A percentile compares a stretch with the other conserved stretches of the same genome.
Evolutionary conservation across 1,140 invertebrate species (phyloP).

Genomic region (Brachionus koreanus): DNA sequence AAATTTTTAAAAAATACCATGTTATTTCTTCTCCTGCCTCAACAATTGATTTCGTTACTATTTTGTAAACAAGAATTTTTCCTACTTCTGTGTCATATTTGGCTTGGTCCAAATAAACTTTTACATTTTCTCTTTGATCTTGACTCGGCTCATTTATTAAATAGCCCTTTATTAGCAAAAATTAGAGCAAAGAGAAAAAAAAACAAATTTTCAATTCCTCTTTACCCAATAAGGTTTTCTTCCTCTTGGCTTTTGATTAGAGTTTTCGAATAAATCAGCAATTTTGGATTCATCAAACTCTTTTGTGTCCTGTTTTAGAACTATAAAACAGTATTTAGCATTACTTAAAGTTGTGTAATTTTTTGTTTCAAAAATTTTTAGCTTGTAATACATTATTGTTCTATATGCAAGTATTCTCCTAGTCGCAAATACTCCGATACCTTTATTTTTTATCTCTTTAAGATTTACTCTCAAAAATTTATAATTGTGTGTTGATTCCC

Average conservation of each 20-base stretch:
- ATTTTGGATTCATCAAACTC: not conserved
- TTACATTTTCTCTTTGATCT: not conserved
- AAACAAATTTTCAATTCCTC: too few species aligned
- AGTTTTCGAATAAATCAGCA: not conserved
- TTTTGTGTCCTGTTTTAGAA: not conserved
- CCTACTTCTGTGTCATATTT: not conserved
- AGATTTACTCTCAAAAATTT: not conserved
- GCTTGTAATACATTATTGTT: conserved; percentile 2
- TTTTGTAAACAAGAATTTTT: not conserved
- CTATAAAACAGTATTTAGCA: not conserved
- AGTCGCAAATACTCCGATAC: not conserved
- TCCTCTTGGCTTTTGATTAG: not conserved
- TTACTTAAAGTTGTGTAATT: not conserved
- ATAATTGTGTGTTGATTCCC: not conserved
- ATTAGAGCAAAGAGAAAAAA: too few species aligned
- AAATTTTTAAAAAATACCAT: not conserved
- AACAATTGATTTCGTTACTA: not conserved
- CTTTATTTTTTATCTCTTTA: not conserved
- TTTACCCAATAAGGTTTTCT: not conserved
- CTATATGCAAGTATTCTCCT: not conserved
- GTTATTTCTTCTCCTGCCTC: not conserved
- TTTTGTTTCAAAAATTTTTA: not conserved
- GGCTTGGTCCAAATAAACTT: not conserved
- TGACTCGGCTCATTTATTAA: not conserved
- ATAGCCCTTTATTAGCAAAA: not conserved